Base-by-base conservation (phyloP, 2,797 vertebrate genomes). In the Eulemur coronatus region DNA sequence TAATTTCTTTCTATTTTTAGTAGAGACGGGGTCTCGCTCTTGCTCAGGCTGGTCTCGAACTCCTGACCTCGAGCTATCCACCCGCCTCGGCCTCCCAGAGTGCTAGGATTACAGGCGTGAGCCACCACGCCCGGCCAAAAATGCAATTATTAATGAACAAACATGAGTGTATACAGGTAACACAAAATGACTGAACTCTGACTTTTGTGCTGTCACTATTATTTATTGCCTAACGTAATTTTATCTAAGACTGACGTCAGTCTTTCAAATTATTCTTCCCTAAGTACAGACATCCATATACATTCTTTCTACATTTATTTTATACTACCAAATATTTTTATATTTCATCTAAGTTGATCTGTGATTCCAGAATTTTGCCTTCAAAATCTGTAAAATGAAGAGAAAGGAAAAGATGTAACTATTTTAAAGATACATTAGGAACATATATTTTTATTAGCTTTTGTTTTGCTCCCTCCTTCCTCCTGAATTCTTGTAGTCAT, bases 351-450 rank as follows among this genome's bases (percentile, higher is more conserved):
- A 48, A 43, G 76, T 82, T 43, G 63, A 79, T 81, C 57, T 57
- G 30, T 69, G 59, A 0, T 28, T 93, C 38, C n/a, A 26, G 9
- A 55, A 17, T 24, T 91, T 92, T 88, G 17, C 5, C 50, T 84
- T 92, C 72, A 35, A n/a, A 82, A 4, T 84, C 96, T 98, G 89
- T 82, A 94, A 96, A 96, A 75, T 38, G 30, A 88, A 93, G 48
- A 95, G 89, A 89, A 89, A 87, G 41, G 57, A 63, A 84, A 96
- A 86, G 43, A 91, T 63, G 1, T 79, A 84, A 96, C 20, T 30
- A 61, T 95, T 89, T 94, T 1, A 65, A 91, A 93, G 87, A 84
- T 9, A n/a, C 10, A 70, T 76, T 48, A 55, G 43, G 35, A 80
- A 52, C 46, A 35, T 84, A 33, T 55, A 12, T 89, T 92, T 89